Evolutionary conservation across 1,140 invertebrate species (phyloP).

Genomic region (Phocides pigmalion): DNA sequence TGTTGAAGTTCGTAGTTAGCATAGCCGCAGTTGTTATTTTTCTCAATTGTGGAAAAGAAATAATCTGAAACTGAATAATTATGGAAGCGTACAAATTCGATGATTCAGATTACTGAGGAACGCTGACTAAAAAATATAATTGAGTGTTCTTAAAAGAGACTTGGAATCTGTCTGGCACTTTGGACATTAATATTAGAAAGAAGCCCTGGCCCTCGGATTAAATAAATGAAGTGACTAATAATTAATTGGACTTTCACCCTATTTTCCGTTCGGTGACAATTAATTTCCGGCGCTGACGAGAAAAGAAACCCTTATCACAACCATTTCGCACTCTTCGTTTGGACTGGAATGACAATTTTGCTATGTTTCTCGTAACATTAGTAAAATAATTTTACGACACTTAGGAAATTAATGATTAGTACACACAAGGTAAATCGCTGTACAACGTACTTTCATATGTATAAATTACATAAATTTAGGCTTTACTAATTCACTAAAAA

Average conservation of each 20-base stretch:
- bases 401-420: too few species aligned
- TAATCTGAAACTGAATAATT: slow-evolving; percentile 26
- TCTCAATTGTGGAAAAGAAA: slow-evolving; percentile 8
- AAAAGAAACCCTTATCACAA: slow-evolving; percentile 81
- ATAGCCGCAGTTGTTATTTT: slow-evolving; percentile 18
- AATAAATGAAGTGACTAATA: slow-evolving; percentile 83
- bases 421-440: too few species aligned
- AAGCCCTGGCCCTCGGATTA: slow-evolving; percentile 68
- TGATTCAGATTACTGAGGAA: slow-evolving; percentile 17
- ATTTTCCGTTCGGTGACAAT: slow-evolving; percentile 83
- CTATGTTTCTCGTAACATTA: slow-evolving; percentile 19
- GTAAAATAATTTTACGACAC: too few species aligned
- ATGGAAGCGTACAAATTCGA: slow-evolving; percentile 19
- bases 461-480: too few species aligned
- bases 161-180: slow-evolving; percentile 57
- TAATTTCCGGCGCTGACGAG: slow-evolving; percentile 75
- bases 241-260: slow-evolving; percentile 83
- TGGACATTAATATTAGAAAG: slow-evolving; percentile 75
- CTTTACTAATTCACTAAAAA: too few species aligned
- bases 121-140: slow-evolving; percentile 35
- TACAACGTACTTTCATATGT: too few species aligned
- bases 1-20: slow-evolving; percentile 37
- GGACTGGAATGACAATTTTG: slow-evolving; percentile 63
- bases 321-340: slow-evolving; percentile 63
- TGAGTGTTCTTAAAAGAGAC: slow-evolving; percentile 44